Percentiles rank a stretch among this genome's conserved stretches.
Evolutionary conservation across 2,888 invertebrate species (phyloP).

Genomic region (Dasypogon diadema): DNA sequence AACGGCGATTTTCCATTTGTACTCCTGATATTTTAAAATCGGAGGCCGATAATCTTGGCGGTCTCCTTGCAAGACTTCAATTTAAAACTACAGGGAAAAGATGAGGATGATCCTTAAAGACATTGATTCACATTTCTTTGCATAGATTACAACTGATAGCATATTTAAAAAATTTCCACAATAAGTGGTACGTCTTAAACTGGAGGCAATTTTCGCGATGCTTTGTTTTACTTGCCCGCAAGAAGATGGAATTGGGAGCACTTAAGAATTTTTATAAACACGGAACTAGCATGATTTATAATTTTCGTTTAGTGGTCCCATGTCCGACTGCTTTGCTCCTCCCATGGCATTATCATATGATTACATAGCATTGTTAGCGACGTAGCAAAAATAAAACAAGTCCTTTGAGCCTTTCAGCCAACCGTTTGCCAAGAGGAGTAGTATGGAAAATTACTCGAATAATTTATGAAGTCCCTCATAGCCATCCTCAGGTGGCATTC

Average conservation of each 20-base stretch:
- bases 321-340: neutral
- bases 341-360: neutral
- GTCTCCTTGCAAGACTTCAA: too few species aligned
- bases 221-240: neutral
- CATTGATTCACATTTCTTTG: too few species aligned
- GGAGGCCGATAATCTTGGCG: too few species aligned
- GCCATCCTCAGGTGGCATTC: neutral
- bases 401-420: neutral
- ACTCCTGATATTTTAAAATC: too few species aligned
- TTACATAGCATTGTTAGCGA: neutral
- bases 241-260: neutral
- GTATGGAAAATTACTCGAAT: conserved; percentile 1
- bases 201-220: neutral
- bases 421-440: neutral
- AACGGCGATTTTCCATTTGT: too few species aligned
- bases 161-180: neutral
- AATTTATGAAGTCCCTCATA: conserved; percentile 4
- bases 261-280: neutral
- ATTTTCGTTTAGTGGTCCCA: neutral
- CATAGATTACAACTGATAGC: too few species aligned
- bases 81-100: too few species aligned
- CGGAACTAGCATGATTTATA: neutral
- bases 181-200: neutral
- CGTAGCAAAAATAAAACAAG: neutral
- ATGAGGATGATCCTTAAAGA: too few species aligned